Evolutionary conservation across 2,113 vertebrate genomes (phyloP).

Genomic region (Corythoichthys haematopterus): DNA sequence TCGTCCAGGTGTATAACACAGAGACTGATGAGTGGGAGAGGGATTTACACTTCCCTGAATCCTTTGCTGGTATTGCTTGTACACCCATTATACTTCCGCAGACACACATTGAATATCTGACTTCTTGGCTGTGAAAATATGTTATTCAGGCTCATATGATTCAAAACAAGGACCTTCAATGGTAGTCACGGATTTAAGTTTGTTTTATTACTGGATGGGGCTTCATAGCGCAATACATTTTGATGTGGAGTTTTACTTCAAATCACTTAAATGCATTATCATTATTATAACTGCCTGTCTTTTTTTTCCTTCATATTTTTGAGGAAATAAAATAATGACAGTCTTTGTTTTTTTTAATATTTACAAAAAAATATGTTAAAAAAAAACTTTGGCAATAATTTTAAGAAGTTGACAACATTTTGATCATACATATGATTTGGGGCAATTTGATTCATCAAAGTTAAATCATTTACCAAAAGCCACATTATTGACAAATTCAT

Average conservation of each 20-base stretch:
- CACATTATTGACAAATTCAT: background rate
- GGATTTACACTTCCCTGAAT: conserved; percentile 94
- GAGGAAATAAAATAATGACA: too few relatives aligned
- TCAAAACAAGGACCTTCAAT: conserved; percentile 13
- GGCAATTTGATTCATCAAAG: background rate
- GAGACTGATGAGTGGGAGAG: conserved; percentile 94
- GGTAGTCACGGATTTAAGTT: background rate
- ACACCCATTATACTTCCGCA: conserved; percentile 83
- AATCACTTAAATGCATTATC: background rate
- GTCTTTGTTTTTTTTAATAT: too few relatives aligned
- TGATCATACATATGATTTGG: conserved; percentile 3
- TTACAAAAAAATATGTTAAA: too few relatives aligned
- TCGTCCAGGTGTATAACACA: conserved; percentile 94
- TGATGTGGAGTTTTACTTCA: background rate
- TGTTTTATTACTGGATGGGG: background rate
- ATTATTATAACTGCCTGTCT: too few relatives aligned
- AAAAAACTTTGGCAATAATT: too few relatives aligned
- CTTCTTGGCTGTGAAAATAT: conserved; percentile 36
- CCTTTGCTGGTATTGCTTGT: conserved; percentile 88
- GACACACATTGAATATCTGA: conserved; percentile 62
- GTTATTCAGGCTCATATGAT: conserved; percentile 2
- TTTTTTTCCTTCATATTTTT: too few relatives aligned
- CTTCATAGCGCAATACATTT: background rate
- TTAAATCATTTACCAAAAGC: background rate
- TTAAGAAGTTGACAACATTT: background rate